Base-by-base conservation (phyloP, 2,888 invertebrate genomes). In the Sericinus montela region DNA sequence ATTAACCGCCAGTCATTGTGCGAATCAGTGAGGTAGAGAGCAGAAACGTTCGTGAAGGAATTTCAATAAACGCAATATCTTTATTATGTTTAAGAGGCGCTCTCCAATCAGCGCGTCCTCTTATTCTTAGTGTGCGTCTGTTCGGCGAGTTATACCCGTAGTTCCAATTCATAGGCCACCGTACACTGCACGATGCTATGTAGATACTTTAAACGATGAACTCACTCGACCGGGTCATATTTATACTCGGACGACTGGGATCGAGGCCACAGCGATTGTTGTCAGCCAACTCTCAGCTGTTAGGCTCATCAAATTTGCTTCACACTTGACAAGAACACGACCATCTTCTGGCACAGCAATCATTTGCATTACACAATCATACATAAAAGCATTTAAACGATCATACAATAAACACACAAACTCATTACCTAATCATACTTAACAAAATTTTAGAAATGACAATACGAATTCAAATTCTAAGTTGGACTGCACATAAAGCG, bases 241-340 rank as follows among this genome's bases (percentile, higher is more conserved):
- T 69, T 71, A 62, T 63, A 67, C 62, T 61, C 57, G 58, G 62
- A 57, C 38, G 42, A 36, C 58, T 38, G 44, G 37, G 43, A 52
- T 42, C 45, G 43, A 44, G 52, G 37, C 50, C 45, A 38, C 40
- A 35, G 44, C 39, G 48, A 43, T 41, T 60, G 55, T 60, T 59
- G 55, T 63, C 74, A 77, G 73, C 78, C 77, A 77, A 76, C 63
- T 56, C 67, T 77, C 79, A 80, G 79, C 81, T 82, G 82, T 78
- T 82, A 63, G 63, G 58, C 67, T 78, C 82, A 78, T 84, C 76
- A 78, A 57, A 59, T 54, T 55, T 52, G 52, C 59, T 49, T 62
- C 57, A 54, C 65, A 64, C 69, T 73, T 60, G 62, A 58, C 65
- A 57, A 54, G 62, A 56, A 57, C 62, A 54, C 56, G 53, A 51